These are phyloP conservation scores for Rhagoletis zephyria DNA, from an alignment of 1,140 invertebrate species.

Conservation along the genomic window DNA sequence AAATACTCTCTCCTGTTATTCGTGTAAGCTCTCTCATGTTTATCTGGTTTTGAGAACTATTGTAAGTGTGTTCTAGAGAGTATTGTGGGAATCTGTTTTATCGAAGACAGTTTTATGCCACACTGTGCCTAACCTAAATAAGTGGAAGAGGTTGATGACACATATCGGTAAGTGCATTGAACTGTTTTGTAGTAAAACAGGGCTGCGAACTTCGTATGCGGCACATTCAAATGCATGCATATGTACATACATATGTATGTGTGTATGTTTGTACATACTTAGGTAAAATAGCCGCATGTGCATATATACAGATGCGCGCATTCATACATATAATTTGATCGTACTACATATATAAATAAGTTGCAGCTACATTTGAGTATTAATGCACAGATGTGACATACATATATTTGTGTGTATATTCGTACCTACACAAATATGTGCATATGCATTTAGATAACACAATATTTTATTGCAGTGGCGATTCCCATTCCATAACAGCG, in stretches of 20 bases:
- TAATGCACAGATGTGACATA: neutral
- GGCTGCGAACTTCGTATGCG: neutral
- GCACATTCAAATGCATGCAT: neutral
- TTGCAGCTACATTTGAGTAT: neutral
- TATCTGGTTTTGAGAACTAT: neutral
- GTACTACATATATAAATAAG: neutral
- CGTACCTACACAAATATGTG: too few relatives aligned
- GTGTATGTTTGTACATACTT: too few relatives aligned
- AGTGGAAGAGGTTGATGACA: slow-evolving; percentile 68
- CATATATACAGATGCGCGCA: neutral
- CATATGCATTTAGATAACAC: too few relatives aligned
- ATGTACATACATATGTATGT: neutral
- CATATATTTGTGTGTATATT: neutral
- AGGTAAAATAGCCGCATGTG: too few relatives aligned
- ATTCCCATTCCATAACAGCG: too few relatives aligned
- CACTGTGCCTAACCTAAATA: slow-evolving; percentile 63
- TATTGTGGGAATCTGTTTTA: slow-evolving; percentile 1
- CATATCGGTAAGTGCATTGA: slow-evolving; percentile 71
- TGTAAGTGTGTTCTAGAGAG: neutral
- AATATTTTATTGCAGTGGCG: too few relatives aligned
- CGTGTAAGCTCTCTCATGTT: neutral
- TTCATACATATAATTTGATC: neutral
- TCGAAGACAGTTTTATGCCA: slow-evolving; percentile 29
- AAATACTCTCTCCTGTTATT: neutral
- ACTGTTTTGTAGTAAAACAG: slow-evolving; percentile 58